Base-by-base conservation (phyloP, 2,797 vertebrate species). In the Merluccius polli region DNA sequence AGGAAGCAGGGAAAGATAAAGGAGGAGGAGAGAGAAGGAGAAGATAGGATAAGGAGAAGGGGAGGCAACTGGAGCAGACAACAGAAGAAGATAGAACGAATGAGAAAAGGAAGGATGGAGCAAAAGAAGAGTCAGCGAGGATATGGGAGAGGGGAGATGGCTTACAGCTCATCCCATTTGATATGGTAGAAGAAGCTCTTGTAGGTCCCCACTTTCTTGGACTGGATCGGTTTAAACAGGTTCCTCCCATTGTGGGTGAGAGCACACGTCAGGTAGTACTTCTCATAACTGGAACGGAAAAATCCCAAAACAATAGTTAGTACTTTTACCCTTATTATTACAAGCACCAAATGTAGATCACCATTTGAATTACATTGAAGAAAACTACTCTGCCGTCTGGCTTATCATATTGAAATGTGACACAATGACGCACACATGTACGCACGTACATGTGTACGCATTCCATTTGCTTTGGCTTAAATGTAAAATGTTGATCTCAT, bases 131-230 rank as follows among this genome's bases (percentile, higher is more conserved):
- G 41, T 16, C 33, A 21, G 5, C 12, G 29, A 41, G 7, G 27
- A 16, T 31, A 38, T 4, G 44, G 8, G 65, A 59, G 33, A 52
- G 44, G 15, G 21, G 38, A 30, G 69, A 18, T 80, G 41, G 96
- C 97, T 97, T 93, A 99, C 97, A 97, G 88, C 87, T 99, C 98
- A 75, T 99, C 96, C 98, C 97, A 99, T 89, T 97, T 98, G 89
- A 98, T 94, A 91, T 98, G 96, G 91, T 97, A 98, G 94, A 98
- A 99, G 91, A 98, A 99, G 91, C 93, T 98, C 91, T 95, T 98
- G 82, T 98, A 98, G 0, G 95, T 96, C 82, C 98, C 96, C 89
- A 98, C 98, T 88, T 95, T 97, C 94, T 98, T 98, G 85, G 97
- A 99, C 77, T 99, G 97, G 83, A 99, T 86, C 16, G 98, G 97